Evolutionary conservation across 2,113 vertebrate genomes (phyloP), one percentile per base, ranked within the genome.

Genomic region (Gasterosteus nipponicus): DNA sequence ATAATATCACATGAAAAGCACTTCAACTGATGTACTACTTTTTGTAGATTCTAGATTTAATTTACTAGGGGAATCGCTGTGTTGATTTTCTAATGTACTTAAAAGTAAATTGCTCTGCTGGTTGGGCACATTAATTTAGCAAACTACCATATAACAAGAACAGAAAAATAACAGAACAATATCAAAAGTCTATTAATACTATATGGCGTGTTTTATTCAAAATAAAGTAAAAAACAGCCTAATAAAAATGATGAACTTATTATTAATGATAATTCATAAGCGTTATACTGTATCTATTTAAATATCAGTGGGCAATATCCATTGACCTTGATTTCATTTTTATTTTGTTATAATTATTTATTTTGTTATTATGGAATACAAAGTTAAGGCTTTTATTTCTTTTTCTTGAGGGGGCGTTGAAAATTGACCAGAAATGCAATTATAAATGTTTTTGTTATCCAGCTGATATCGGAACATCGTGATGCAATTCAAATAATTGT

Each of bases 1-100:
- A 90, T 82, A 90, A 78, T 89, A 86, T 86, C 91, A 86, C 82
- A 82, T 82, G 68, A 86, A 88, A 87, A 82, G 74, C 81, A 82
- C 77, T 85, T 84, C 70, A 84, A 39, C 61, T 15, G 41, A 56
- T 78, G 75, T 77, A 39, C 16, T 62, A 51, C 61, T 78, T 89
- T 83, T 70, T 69, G 59, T 73, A 64, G 76, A 73, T 83, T 80
- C 83, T 79, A 71, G 41, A 71, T 83, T 84, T 80, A 70, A 83
- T 83, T 90, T 5, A 80, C 86, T 80, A 68, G 77, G 58, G 38
- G 39, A 79, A 75, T 72, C 38, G 9, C 63, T 63, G 54, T 44
- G 15, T 46, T 77, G 33, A 78, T 73, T 82, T 78, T 59, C 60
- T 80, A 67, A 78, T 39, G 75, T 58, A 51, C 77, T 71, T 18